Conservation (phyloP, 2,113 vertebrate species). For the Dipodomys stephensi region DNA sequence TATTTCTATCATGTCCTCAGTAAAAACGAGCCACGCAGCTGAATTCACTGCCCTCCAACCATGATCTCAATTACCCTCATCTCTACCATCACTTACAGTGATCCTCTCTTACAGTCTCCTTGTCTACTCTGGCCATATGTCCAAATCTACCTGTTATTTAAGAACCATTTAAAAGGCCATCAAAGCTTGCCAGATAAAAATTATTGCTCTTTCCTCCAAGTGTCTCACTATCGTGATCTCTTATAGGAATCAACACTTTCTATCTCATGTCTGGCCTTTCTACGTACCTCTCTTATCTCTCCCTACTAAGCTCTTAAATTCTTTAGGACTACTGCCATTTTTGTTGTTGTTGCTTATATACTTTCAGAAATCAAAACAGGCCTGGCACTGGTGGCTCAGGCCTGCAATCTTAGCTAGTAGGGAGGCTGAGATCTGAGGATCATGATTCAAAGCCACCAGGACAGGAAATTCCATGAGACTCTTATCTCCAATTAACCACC, state of each 20-base stretch:
- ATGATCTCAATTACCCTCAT: neutral
- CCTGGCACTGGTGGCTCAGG: too few relatives aligned
- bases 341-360: neutral
- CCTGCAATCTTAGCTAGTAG: too few relatives aligned
- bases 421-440: too few relatives aligned
- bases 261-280: slow-evolving; percentile 4
- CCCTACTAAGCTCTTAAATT: neutral
- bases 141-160: slow-evolving; percentile 13
- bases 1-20: neutral
- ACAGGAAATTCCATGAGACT: too few relatives aligned
- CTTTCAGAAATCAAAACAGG: slow-evolving; percentile 9
- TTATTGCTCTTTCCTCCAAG: neutral
- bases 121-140: neutral
- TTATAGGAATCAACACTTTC: slow-evolving; percentile 6
- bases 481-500: too few relatives aligned
- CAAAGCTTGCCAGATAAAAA: neutral
- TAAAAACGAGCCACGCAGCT: neutral
- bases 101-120: neutral
- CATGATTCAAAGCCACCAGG: too few relatives aligned
- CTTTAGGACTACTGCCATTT: neutral
- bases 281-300: neutral
- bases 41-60: neutral
- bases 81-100: neutral
- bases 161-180: slow-evolving; percentile 39
- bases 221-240: neutral